Base-by-base conservation (phyloP, 2,888 invertebrate genomes). In the Leptarthrus brevirostris region DNA sequence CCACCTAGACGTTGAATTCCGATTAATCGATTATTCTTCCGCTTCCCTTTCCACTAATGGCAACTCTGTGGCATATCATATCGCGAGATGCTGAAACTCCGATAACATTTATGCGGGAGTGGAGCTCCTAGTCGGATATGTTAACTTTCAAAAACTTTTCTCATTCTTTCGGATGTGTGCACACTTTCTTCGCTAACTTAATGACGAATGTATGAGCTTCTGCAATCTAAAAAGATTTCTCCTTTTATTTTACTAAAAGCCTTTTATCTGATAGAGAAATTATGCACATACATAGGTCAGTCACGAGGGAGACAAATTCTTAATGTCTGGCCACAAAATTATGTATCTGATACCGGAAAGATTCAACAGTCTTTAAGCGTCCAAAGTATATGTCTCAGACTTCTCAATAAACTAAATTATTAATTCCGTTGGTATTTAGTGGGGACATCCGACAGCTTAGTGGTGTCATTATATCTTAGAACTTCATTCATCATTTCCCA, bases 1-100 rank as follows among this genome's bases (percentile, higher is more conserved):
- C 91, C 91, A 89, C 88, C 87, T 90, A 90, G 91, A 90, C 91
- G 91, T 90, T 90, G 88, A 88, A 86, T 87, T 89, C 89, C 90
- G 91, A 91, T 91, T 91, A 91, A 91, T 91, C 91, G 91, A 91
- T 91, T 90, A 90, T 90, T 90, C 90, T 90, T 90, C 90, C 78
- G 77, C 77, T 77, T 77, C 76, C 73, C 75, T 80, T 80, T 87
- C 87, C 83, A 83, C 83, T 86, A 76, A 82, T 76, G 72, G 64
- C 61, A 74, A 75, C 69, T 52, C 69, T 73, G 70, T 73, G 75
- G 58, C 54, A 61, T 73, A 61, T 61, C 52, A 61, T 73, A 47
- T 30, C 64, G 64, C 73, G 64, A 34, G 53, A 16, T 61, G 49
- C 47, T 49, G 73, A 47, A 52, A 26, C 16, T 26, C 30, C 26